These are phyloP conservation scores for Copidosoma floridanum DNA, from an alignment of 1,140 invertebrate species.

Conservation along the genomic window DNA sequence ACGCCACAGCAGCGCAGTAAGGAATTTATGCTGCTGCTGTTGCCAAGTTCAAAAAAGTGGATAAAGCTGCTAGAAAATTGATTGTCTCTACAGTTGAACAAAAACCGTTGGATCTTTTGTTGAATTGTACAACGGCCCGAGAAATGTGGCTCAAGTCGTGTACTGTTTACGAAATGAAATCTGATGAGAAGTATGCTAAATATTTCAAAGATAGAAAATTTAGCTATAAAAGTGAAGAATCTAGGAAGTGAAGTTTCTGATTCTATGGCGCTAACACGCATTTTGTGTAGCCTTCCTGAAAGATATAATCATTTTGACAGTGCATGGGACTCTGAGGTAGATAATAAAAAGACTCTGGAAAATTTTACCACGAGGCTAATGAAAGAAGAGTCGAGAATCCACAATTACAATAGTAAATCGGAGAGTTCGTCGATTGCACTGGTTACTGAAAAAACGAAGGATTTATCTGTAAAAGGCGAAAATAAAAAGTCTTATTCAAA, in stretches of 20 bases:
- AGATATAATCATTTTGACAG: constrained; percentile 35
- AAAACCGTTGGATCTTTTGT: constrained; percentile 30
- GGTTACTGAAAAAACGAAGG: not conserved
- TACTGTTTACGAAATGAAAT: constrained; percentile 35
- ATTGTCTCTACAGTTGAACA: constrained; percentile 33
- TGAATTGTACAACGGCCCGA: constrained; percentile 32
- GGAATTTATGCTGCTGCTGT: no score
- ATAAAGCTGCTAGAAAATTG: constrained; percentile 31
- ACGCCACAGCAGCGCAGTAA: no score
- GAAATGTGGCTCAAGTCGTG: constrained; percentile 36
- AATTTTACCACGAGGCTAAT: not conserved
- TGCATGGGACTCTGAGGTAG: constrained; percentile 38
- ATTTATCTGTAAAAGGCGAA: no score
- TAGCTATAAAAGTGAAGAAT: constrained; percentile 9
- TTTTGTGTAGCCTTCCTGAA: constrained; percentile 29
- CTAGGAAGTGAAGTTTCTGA: not conserved
- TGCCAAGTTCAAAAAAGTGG: constrained; percentile 22
- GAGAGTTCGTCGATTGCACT: not conserved
- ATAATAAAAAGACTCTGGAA: not conserved
- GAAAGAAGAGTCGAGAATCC: not conserved
- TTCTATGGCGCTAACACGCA: not conserved
- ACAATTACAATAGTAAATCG: not conserved
- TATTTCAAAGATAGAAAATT: constrained; percentile 9
- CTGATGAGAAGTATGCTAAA: constrained; percentile 27
- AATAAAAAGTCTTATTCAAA: no score